These are phyloP conservation scores for Narcine bancroftii DNA, from an alignment of 2,113 vertebrate species.

Conservation along the genomic window DNA sequence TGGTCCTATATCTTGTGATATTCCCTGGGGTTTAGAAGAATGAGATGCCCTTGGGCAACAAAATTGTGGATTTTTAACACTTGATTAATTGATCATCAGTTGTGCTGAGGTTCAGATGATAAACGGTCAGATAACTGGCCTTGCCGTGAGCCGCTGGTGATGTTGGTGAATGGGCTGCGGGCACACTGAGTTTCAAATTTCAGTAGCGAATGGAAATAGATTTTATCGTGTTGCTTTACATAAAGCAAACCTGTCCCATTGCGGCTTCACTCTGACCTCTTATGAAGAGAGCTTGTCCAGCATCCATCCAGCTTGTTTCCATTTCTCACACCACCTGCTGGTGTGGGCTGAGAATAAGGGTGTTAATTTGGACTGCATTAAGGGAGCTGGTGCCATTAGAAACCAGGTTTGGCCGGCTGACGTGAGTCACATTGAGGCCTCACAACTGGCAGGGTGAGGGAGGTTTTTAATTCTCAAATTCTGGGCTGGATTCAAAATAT, in stretches of 20 bases:
- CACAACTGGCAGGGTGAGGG: background rate
- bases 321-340: background rate
- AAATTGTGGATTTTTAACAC: no score
- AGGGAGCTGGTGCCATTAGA: background rate
- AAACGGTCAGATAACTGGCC: no score
- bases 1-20: no score
- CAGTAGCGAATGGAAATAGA: background rate
- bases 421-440: background rate
- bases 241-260: background rate
- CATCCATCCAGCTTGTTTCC: background rate
- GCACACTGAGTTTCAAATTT: background rate
- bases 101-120: no score
- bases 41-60: no score
- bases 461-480: background rate
- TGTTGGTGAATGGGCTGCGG: background rate
- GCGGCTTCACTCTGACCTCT: background rate
- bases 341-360: background rate
- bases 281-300: background rate
- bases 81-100: no score
- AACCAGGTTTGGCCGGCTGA: background rate
- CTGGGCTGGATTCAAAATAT: background rate
- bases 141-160: background rate
- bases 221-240: no score
- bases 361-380: constrained; percentile 2
- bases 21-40: no score